Conservation (phyloP, 2,797 vertebrate genomes). For the Anisognathus igniventris region DNA sequence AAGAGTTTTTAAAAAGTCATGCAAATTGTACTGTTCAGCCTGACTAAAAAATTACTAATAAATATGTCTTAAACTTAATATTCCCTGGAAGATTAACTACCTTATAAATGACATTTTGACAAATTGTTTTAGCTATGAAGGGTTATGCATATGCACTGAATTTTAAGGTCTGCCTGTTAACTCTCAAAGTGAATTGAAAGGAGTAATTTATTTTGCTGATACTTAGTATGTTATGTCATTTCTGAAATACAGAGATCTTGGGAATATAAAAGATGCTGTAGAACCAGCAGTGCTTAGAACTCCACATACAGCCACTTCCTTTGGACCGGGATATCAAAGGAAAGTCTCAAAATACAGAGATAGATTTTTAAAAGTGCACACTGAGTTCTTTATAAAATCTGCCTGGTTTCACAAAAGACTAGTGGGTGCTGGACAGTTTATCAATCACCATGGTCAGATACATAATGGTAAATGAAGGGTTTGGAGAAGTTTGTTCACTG, state of each 20-base stretch:
- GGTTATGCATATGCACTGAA: not conserved
- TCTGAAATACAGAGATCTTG: not conserved
- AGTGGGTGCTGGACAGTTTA: not conserved
- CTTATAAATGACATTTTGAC: constrained; percentile 13
- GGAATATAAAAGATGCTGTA: not conserved
- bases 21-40: not conserved
- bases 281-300: not conserved
- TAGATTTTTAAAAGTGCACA: not conserved
- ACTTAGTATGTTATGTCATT: not conserved
- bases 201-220: constrained; percentile 22
- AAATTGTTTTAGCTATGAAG: not conserved
- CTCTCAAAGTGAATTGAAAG: not conserved
- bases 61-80: constrained; percentile 1
- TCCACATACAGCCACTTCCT: not conserved
- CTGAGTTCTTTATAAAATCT: not conserved
- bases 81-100: not conserved
- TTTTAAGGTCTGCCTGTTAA: not conserved
- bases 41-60: not conserved
- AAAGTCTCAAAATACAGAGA: not conserved
- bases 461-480: not conserved
- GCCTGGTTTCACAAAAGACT: not conserved
- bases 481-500: not conserved
- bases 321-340: not conserved
- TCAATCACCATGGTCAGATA: not conserved
- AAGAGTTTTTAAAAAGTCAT: not conserved